Percentiles rank a stretch among this genome's conserved stretches.
Evolutionary conservation across 2,888 invertebrate species (phyloP).

Genomic region (Ypsolopha sequella): DNA sequence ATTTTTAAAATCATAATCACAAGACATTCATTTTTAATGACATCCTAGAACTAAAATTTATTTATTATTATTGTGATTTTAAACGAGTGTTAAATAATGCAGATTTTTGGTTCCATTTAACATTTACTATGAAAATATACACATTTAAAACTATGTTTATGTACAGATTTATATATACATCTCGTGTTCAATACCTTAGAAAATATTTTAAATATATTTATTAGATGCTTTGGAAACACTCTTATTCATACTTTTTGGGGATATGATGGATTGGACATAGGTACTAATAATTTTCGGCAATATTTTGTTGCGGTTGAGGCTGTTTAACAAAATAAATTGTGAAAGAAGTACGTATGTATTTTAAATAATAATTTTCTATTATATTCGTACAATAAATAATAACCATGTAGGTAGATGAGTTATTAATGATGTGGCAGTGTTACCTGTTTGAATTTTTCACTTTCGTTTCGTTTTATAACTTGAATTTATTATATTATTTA

Average conservation of each 20-base stretch:
- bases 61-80: constrained; percentile 12
- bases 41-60: constrained; percentile 1
- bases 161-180: constrained; percentile 47
- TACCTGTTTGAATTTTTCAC: background rate
- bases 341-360: background rate
- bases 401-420: no score
- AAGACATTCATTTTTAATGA: constrained; percentile 12
- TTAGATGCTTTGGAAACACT: no score
- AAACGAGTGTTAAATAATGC: constrained; percentile 13
- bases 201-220: constrained; percentile 17
- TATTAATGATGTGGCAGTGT: constrained; percentile 3
- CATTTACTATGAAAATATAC: constrained; percentile 68
- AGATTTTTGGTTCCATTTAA: constrained; percentile 64
- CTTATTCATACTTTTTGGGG: no score
- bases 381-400: no score
- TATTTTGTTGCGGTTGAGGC: no score
- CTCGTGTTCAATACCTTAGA: constrained; percentile 23
- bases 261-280: no score
- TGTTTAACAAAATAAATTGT: background rate
- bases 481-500: no score
- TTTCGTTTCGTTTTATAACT: no score
- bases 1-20: constrained; percentile 16
- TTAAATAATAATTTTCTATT: background rate
- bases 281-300: no score
- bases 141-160: constrained; percentile 44